Base-by-base conservation (phyloP, 2,888 invertebrate species). In the Elegia similella region DNA sequence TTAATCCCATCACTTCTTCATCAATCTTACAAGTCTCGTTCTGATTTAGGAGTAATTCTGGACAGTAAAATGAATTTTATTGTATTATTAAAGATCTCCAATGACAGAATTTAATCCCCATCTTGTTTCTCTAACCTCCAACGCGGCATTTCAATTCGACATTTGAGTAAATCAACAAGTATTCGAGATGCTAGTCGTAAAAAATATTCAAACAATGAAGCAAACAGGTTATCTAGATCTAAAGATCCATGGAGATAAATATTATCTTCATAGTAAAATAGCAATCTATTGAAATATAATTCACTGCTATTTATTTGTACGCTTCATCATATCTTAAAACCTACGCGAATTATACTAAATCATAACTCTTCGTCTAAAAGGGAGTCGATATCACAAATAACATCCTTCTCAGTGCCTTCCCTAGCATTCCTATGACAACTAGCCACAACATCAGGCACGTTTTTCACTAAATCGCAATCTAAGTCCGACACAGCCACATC, bases 391-490 rank as follows among this genome's bases (percentile, higher is more conserved):
- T 83, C 82, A 59, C 70, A 75, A 7, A 87, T 61, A 52, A 86
- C 59, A 63, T 68, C 77, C 54, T 67, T 80, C 6, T 76, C 80
- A 2, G 68, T 55, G 48, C 46, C 72, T 16, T 80, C 80, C 0
- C 59, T 73, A 6, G 65, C 34, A 17, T 67, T 78, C 62, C 78
- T 82, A 7, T 78, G 84, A 73, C 90, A 89, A 59, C 90, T 90
- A 1, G 88, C 90, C 0, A 89, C 89, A 0, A 89, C 84, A 56
- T 91, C 90, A 0, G 89, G 89, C n/a, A 89, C 84, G 57, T 83
- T 88, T 55, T 82, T 86, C 16, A 70, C 75, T 57, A 87, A 72
- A 59, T 80, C 82, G 63, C 85, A 59, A 42, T 85, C 83, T 2
- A 80, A 57, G 56, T 82, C 84, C 0, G 80, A 67, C 6, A 69